Percentiles rank a stretch among this genome's conserved stretches.
phyloP scores from a whole-genome alignment of 2,113 vertebrate species.

The Naja naja region DNA sequence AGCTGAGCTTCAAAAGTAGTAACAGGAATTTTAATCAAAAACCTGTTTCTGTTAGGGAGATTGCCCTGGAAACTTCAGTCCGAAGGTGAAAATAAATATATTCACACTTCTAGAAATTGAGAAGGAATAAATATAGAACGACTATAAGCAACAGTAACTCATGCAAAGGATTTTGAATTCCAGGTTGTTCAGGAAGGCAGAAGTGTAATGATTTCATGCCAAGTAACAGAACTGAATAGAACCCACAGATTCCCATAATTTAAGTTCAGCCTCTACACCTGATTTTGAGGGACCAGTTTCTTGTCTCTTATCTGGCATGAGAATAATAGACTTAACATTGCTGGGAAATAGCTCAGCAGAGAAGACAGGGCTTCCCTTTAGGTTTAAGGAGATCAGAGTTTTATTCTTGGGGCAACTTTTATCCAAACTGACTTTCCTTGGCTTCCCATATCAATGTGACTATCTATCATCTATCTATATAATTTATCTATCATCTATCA shows the following conservation, averaged over 20 bases:
- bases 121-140: background rate
- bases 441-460: background rate
- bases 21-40: background rate
- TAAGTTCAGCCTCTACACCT: background rate
- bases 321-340: background rate
- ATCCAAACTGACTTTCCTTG: background rate
- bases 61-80: background rate
- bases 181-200: background rate
- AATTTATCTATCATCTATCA: no score
- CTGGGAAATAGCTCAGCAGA: background rate
- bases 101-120: conserved; percentile 1
- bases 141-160: background rate
- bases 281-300: background rate
- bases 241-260: background rate
- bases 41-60: background rate
- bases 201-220: background rate
- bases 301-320: background rate
- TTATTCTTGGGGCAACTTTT: background rate
- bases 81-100: conserved; percentile 12
- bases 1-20: no score
- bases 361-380: background rate
- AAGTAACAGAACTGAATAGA: background rate
- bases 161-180: background rate
- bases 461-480: background rate
- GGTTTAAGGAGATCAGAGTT: background rate